These are phyloP conservation scores for Chloroclystis v-ata DNA, from an alignment of 2,888 invertebrate genomes.

Conservation along the genomic window DNA sequence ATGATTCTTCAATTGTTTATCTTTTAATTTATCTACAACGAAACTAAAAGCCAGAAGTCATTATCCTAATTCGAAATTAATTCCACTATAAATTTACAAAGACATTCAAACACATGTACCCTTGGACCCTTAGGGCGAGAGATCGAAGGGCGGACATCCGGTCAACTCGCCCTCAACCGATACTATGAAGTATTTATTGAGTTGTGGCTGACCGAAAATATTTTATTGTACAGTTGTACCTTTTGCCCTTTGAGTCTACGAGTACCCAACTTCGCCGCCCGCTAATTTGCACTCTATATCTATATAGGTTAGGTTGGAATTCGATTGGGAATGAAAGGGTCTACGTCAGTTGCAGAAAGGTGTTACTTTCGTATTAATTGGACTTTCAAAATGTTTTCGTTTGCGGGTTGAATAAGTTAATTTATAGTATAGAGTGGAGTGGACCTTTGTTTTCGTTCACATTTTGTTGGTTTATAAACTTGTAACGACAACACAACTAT, in stretches of 20 bases:
- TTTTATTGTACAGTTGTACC: conserved; percentile 71
- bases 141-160: conserved; percentile 72
- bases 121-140: conserved; percentile 57
- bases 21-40: conserved; percentile 6
- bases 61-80: conserved; percentile 34
- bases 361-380: conserved; percentile 63
- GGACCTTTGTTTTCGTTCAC: conserved; percentile 12
- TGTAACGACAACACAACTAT: background rate
- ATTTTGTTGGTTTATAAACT: conserved; percentile 1
- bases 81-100: conserved; percentile 44
- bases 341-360: conserved; percentile 44
- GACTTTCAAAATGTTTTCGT: conserved; percentile 59
- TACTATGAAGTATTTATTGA: conserved; percentile 78
- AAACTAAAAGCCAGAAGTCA: conserved; percentile 29
- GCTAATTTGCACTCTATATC: conserved; percentile 32
- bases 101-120: conserved; percentile 50
- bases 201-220: conserved; percentile 73
- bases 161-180: conserved; percentile 69
- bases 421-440: conserved; percentile 28
- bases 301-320: conserved; percentile 26
- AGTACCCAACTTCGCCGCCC: conserved; percentile 16
- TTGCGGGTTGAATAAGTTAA: conserved; percentile 51
- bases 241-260: conserved; percentile 48
- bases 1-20: background rate
- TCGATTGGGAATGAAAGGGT: conserved; percentile 29